Evolutionary conservation across 35 echinoderm and acorn worm species (phyloP).

Genomic region (Diadema setosum): DNA sequence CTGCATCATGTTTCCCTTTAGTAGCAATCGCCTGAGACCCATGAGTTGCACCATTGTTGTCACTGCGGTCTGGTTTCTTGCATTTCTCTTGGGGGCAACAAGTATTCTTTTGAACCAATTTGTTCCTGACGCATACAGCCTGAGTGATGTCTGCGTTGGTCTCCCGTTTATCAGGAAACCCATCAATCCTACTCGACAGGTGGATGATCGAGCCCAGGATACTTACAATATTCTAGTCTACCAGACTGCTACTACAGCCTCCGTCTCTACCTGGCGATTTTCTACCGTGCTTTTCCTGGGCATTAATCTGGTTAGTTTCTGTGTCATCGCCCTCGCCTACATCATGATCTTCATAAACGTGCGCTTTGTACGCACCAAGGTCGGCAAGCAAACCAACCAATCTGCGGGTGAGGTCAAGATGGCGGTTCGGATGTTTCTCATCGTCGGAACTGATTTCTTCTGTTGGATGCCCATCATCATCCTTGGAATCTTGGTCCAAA

Average conservation of each 20-base stretch:
- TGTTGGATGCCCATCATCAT: slow-evolving; percentile 88
- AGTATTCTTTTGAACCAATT: slow-evolving; percentile 11
- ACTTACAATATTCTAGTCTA: background rate
- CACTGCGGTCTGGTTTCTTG: slow-evolving; percentile 10
- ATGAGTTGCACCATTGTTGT: background rate
- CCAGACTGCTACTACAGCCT: background rate
- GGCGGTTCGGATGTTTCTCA: slow-evolving; percentile 63
- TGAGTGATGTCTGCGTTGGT: slow-evolving; percentile 57
- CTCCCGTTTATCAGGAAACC: background rate
- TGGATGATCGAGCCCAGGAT: background rate
- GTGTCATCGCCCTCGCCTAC: slow-evolving; percentile 8
- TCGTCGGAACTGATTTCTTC: slow-evolving; percentile 73
- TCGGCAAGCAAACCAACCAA: background rate
- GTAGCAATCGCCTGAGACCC: background rate
- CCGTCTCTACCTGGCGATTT: background rate
- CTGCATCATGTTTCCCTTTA: slow-evolving; percentile 47
- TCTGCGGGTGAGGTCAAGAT: slow-evolving; percentile 52
- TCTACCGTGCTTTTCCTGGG: slow-evolving; percentile 18
- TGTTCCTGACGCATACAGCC: slow-evolving; percentile 19
- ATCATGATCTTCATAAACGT: slow-evolving; percentile 15
- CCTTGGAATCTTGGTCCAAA: slow-evolving; percentile 50
- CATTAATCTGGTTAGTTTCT: background rate
- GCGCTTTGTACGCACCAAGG: background rate
- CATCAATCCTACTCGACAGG: background rate
- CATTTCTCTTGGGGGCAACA: slow-evolving; percentile 11